Evolutionary conservation across 2,797 vertebrate species (phyloP), one percentile per base, ranked within the genome.

Genomic region (Semaprochilodus insignis): DNA sequence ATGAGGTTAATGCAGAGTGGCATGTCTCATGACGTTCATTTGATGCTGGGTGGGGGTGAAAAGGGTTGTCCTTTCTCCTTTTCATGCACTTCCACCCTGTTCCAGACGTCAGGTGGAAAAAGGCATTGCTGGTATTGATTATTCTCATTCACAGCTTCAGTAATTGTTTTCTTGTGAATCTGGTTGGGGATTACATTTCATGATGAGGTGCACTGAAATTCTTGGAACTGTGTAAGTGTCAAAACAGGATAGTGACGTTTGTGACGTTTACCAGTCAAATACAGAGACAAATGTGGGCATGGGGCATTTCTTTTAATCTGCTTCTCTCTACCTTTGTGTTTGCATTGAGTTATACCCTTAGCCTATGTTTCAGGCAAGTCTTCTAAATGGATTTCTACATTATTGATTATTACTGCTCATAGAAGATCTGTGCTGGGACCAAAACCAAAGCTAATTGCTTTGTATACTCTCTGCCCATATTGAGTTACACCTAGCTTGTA

Each of bases 21-120:
- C 89, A 86, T 87, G 69, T n/a, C 75, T 85, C 73, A 83, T 88
- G 89, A 89, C 85, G 81, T 87, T 89, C 72, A 88, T 89, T 89
- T 90, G 80, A 88, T 74, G 44, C 78, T 44, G 40, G 34, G 82
- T 74, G 85, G 72, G 23, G n/a, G 44, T 80, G 77, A 87, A 83
- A 62, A 59, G 78, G 65, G 82, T 66, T 69, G 59, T 70, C 62
- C 74, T 82, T 80, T 78, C 75, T 82, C 27, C 74, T 80, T 69
- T 77, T 36, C 3, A 4, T 76, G 71, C 70, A 63, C 63, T 34
- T 65, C 57, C 15, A 81, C 62, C 74, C 6, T 36, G 76, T 5
- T 76, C 57, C 25, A 76, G 74, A 77, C 54, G 57, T 72, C 34
- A 72, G 48, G 21, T 34, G 51, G 15, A 40, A 70, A 44, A 71